Base-by-base conservation (phyloP, 1,140 invertebrate species). In the Aradophagus sp. region DNA sequence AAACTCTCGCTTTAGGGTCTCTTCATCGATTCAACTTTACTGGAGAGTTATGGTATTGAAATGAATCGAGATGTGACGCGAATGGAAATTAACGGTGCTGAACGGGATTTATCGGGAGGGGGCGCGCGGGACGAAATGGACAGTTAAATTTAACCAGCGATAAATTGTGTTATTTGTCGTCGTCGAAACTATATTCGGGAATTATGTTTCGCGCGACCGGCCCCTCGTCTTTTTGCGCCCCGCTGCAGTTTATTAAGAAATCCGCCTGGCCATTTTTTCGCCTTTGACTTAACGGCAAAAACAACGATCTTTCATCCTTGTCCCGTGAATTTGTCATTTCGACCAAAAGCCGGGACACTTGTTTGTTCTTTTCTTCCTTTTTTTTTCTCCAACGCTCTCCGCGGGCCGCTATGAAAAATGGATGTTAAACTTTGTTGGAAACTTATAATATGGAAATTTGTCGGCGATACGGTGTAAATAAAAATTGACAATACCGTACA, bases 101-200 rank as follows among this genome's bases (percentile, higher is more conserved):
- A 56, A 58, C 31, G 35, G 42, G 48, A 69, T 69, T 69, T 62
- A 62, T 69, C 34, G 36, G 38, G 39, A 39, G 31, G 45, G 23
- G 53, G 20, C 12, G 11, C 20, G 34, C 23, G 17, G 36, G 27
- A 27, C 34, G 10, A 20, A 48, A 42, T 15, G 52, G 35, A 61
- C 50, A 62, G 42, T 69, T 56, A 56, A 56, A 62, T 70, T 62
- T 62, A 70, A 70, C 50, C 34, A 61, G 56, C 58, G 50, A 70
- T 62, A 62, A 70, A 70, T 62, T 52, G 42, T 35, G 58, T 62
- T 69, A 69, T 69, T 61, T 56, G 65, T 69, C 56, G 39, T 55
- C 23, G 41, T 47, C 26, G 44, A 58, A 53, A 59, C 63, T 69
- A 56, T 42, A 61, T 61, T 62, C 23, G 50, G 26, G 29, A 62